A percentile compares a stretch with the other conserved stretches of the same genome.
phyloP scores from a whole-genome alignment of 92 coral and sea anemone genomes.

The Scolanthus callimorphus region DNA sequence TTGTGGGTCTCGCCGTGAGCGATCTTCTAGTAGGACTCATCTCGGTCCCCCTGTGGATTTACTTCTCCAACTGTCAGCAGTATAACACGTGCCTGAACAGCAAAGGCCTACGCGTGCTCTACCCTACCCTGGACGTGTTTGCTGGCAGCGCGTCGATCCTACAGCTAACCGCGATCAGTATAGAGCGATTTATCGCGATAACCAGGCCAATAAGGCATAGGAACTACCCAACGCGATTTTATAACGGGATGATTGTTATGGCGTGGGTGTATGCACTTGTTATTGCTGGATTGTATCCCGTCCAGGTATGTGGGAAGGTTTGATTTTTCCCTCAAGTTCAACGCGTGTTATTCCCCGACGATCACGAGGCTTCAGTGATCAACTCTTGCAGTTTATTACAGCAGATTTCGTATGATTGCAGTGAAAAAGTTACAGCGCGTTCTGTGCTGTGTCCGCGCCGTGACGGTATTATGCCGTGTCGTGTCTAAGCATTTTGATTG shows the following conservation, averaged over 20 bases:
- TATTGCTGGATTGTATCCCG: constrained; percentile 59
- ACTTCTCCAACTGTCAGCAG: constrained; percentile 52
- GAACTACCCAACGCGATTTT: constrained; percentile 42
- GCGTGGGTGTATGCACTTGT: constrained; percentile 72
- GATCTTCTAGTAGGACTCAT: constrained; percentile 84
- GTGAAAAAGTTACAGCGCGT: too few species aligned
- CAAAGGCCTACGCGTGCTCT: constrained; percentile 21
- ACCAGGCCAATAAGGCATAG: constrained; percentile 79
- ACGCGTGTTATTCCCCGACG: too few species aligned
- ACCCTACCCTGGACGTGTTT: constrained; percentile 69
- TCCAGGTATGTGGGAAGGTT: constrained; percentile 19
- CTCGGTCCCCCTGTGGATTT: constrained; percentile 84
- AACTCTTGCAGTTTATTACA: too few species aligned
- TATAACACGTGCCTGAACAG: constrained; percentile 24
- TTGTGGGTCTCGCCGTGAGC: constrained; percentile 82
- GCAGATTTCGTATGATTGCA: too few species aligned
- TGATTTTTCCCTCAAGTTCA: too few species aligned
- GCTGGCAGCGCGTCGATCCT: constrained; percentile 84
- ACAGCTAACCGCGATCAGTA: constrained; percentile 92
- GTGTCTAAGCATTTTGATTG: too few species aligned
- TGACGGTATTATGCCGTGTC: too few species aligned
- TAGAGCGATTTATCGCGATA: constrained; percentile 82
- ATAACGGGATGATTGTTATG: constrained; percentile 43
- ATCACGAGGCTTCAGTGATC: too few species aligned
- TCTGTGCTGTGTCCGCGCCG: too few species aligned